Evolutionary conservation across 2,113 vertebrate genomes (phyloP), one percentile per base, ranked within the genome.

Genomic region (Nibea albiflora): DNA sequence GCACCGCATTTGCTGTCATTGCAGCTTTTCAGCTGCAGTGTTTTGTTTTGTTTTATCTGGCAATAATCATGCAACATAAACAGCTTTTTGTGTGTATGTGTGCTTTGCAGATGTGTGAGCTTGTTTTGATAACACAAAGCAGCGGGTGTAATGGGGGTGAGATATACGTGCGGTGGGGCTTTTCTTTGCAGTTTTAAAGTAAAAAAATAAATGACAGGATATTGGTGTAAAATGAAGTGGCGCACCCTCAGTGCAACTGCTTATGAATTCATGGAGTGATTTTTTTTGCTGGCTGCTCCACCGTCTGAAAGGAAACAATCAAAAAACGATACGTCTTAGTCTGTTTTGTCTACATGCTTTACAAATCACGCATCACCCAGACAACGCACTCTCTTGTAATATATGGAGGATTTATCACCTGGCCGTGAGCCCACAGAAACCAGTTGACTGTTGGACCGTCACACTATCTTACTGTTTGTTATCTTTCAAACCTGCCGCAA

Each of bases 341-440:
- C 1, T 49, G 12, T 76, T 60, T 73, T 42, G 50, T 70, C 52
- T 57, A 14, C 3, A 52, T 22, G 28, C 10, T 24, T 69, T 62
- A 56, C 5, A 67, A 19, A 52, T 77, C 11, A 57, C 5, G 2
- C 60, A 16, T 3, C 47, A 70, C 3, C 4, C 42, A 86, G 58
- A 80, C 58, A 79, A 39, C 24, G 26, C 11, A 24, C 67, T 80
- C 44, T 53, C 0, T 19, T 50, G 22, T 11, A 54, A 17, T 56
- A 54, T 75, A 6, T 63, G 49, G 10, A 44, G 49, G 71, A n/a
- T 44, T 54, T 47, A 24, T 20, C 9, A 3, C 5, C 11, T 44
- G 86, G 73, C 44, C 64, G 31, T 3, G 26, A 6, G 78, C 85
- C 89, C 92, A 81, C 90, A 90, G 89, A 94, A 92, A 93, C 84